Evolutionary conservation across 2,888 invertebrate genomes (phyloP).

Genomic region (Spilosoma lubricipeda): DNA sequence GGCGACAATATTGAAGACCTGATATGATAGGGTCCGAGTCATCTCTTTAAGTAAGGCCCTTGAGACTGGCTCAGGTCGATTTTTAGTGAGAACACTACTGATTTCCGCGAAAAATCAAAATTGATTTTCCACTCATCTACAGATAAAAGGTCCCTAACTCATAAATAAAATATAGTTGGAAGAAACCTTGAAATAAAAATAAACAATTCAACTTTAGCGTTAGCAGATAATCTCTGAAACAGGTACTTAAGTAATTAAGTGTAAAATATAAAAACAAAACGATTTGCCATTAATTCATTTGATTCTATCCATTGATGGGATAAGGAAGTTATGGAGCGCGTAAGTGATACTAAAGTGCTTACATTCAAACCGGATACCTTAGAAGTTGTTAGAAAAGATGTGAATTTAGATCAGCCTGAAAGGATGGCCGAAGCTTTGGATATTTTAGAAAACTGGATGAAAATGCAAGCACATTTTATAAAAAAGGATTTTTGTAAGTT

Average conservation of each 20-base stretch:
- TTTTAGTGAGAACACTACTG: too few species aligned
- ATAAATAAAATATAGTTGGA: too few species aligned
- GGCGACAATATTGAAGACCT: too few species aligned
- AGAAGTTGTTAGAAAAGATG: conserved; percentile 53
- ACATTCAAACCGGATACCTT: conserved; percentile 52
- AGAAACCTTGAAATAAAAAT: not conserved
- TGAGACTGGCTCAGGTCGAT: too few species aligned
- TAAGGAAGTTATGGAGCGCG: not conserved
- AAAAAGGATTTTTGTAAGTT: conserved; percentile 66
- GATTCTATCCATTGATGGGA: not conserved
- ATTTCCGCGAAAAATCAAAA: too few species aligned
- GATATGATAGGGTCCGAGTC: too few species aligned
- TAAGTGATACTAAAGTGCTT: conserved; percentile 43
- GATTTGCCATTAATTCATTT: not conserved
- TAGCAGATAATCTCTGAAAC: not conserved
- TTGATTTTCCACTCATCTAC: too few species aligned
- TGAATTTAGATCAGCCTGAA: conserved; percentile 53
- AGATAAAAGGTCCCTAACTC: too few species aligned
- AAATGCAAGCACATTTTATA: conserved; percentile 61
- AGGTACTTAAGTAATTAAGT: not conserved
- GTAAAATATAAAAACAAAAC: conserved; percentile 5
- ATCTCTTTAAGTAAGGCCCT: too few species aligned
- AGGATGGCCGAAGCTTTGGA: conserved; percentile 60
- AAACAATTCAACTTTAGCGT: not conserved
- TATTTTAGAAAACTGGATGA: conserved; percentile 64